Conservation (phyloP, 1,140 invertebrate species). For the Zaprionus tsacasi region DNA sequence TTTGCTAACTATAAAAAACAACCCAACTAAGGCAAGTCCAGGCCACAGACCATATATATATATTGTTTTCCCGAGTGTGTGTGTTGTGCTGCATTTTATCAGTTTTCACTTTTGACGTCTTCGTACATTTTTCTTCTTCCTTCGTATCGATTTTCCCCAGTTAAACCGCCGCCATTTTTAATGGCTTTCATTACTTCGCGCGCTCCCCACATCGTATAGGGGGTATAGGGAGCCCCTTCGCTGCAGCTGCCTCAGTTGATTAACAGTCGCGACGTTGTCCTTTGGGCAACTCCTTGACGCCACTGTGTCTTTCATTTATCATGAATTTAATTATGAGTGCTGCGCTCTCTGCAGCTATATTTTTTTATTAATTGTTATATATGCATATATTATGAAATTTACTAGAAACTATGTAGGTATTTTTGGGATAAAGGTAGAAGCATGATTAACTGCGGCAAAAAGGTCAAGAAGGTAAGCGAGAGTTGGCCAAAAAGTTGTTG, state of each 20-base stretch:
- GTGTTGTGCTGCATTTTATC: conserved; percentile 59
- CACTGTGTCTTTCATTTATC: conserved; percentile 56
- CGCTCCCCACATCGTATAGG: conserved; percentile 10
- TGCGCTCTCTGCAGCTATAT: conserved; percentile 41
- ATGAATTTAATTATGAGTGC: conserved; percentile 67
- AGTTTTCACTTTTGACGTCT: conserved; percentile 64
- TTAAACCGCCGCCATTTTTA: conserved; percentile 76
- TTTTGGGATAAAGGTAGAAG: neutral
- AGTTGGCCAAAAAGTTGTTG: neutral
- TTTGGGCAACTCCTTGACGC: conserved; percentile 33
- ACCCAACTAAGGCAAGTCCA: neutral
- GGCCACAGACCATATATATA: neutral
- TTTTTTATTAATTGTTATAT: conserved; percentile 55
- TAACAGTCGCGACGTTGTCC: conserved; percentile 56
- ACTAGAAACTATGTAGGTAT: neutral
- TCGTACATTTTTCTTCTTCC: conserved; percentile 35
- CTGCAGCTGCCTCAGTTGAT: conserved; percentile 65
- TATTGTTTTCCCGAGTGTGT: neutral
- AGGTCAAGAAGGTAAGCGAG: neutral
- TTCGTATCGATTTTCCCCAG: conserved; percentile 65
- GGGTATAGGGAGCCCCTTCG: neutral
- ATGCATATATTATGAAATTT: conserved; percentile 4
- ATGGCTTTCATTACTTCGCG: conserved; percentile 74
- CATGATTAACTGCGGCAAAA: neutral
- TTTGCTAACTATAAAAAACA: conserved; percentile 57